Evolutionary conservation across 2,888 invertebrate species (phyloP), one percentile per base, ranked within the genome.

Genomic region (Eupeodes luniger): DNA sequence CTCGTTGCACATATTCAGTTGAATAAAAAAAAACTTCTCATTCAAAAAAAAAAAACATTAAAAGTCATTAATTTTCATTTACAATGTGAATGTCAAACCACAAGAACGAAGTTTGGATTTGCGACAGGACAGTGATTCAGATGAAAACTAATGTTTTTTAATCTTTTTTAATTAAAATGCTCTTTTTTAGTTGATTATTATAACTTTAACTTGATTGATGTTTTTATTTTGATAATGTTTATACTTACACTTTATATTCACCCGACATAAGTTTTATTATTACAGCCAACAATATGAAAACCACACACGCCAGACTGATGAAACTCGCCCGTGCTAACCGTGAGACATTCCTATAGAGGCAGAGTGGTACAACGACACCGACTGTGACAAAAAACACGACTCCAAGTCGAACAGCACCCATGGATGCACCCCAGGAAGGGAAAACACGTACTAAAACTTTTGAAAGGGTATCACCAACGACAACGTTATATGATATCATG

Each of bases 401-500:
- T 85, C 93, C 93, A 90, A 94, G 91, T 40, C 93, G 93, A 11
- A 94, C 93, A 14, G 93, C 92, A 62, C 94, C 93, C 94, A 94
- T 94, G 72, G 93, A 94, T 75, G 92, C 90, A 80, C 93, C 93
- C 93, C 93, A 93, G 14, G 93, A 92, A 80, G 93, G 94, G 64
- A 96, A 95, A 72, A 97, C 94, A 87, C 97, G 94, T n/a, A 96
- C 94, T 79, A 97, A 94, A 19, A 97, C 96, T 94, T 97, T 97
- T 16, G 97, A 97, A 61, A 97, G 95, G 0, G 97, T 97, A 92
- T 98, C 97, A 27, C 97, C 97, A 47, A 97, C 97, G 27, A 97
- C 97, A 19, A 97, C 96, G 93, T 97, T 97, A 93, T 97, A 97
- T 81, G 97, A 97, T 83, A 97, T 96, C 97, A 97, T 97, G 10